A percentile compares a stretch with the other conserved stretches of the same genome.
phyloP scores from a whole-genome alignment of 2,113 vertebrate genomes.

The Sphaerodactylus townsendi region DNA sequence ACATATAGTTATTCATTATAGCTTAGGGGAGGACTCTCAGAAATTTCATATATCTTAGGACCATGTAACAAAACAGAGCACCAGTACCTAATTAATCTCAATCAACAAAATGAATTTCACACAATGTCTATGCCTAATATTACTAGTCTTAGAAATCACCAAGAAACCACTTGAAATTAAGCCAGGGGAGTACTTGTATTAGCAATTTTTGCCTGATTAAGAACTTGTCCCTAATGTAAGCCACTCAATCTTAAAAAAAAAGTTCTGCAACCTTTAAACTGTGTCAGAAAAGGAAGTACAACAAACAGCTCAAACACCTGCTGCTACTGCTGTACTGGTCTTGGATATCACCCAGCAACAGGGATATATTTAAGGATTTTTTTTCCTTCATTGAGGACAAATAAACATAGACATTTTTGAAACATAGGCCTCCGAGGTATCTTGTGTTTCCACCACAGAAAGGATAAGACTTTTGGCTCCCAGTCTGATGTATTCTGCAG shows the following conservation, averaged over 20 bases:
- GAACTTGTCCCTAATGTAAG: neutral
- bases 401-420: slow-evolving; percentile 58
- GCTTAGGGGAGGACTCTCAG: slow-evolving; percentile 16
- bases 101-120: slow-evolving; percentile 56
- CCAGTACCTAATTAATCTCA: slow-evolving; percentile 57
- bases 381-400: slow-evolving; percentile 47
- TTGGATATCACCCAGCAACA: slow-evolving; percentile 37
- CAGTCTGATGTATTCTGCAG: slow-evolving; percentile 54
- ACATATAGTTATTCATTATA: slow-evolving; percentile 37
- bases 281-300: neutral
- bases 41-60: slow-evolving; percentile 44
- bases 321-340: neutral
- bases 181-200: slow-evolving; percentile 7
- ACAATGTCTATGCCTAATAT: slow-evolving; percentile 27
- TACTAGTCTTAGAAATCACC: slow-evolving; percentile 30
- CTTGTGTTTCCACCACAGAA: slow-evolving; percentile 48
- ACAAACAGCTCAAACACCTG: slow-evolving; percentile 39
- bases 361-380: slow-evolving; percentile 49
- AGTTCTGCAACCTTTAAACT: neutral
- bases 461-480: slow-evolving; percentile 60
- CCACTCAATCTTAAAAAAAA: neutral
- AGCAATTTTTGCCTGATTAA: slow-evolving; percentile 11
- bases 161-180: slow-evolving; percentile 55
- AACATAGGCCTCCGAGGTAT: slow-evolving; percentile 44
- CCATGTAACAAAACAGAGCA: slow-evolving; percentile 42